phyloP scores from a whole-genome alignment of 2,888 invertebrate species.

The Rhorus exstirpatorius region DNA sequence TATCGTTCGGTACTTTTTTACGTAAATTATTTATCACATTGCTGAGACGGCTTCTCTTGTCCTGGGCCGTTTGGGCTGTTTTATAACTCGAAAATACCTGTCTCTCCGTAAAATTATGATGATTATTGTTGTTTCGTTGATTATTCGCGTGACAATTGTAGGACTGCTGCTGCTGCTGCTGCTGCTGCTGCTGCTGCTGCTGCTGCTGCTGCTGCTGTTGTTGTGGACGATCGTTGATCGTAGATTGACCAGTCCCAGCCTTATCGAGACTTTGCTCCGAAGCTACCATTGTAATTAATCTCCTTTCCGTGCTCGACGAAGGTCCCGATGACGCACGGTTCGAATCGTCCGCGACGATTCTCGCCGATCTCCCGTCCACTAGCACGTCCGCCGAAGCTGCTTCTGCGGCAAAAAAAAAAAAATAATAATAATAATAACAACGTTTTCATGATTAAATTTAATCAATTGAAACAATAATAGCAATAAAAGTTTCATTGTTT shows the following conservation, averaged over 20 bases:
- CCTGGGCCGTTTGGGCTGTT: conserved; percentile 80
- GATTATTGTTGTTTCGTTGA: conserved; percentile 27
- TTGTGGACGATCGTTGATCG: conserved; percentile 77
- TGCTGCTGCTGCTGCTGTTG: conserved; percentile 75
- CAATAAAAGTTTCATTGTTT: background rate
- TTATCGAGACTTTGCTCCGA: conserved; percentile 83
- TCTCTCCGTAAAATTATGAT: conserved; percentile 55
- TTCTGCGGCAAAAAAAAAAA: conserved; percentile 73
- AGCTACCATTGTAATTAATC: conserved; percentile 82
- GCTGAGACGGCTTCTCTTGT: conserved; percentile 83
- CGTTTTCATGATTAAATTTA: background rate
- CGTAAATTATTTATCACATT: conserved; percentile 84
- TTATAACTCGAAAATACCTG: conserved; percentile 61
- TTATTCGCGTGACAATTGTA: conserved; percentile 36
- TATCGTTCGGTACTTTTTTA: conserved; percentile 80
- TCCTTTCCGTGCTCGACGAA: conserved; percentile 71
- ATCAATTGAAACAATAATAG: too few relatives aligned
- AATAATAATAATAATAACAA: conserved; percentile 9
- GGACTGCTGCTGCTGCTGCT: conserved; percentile 30
- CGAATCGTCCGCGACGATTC: conserved; percentile 74
- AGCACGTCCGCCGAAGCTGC: conserved; percentile 78
- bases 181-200: too few relatives aligned
- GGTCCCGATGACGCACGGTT: conserved; percentile 69
- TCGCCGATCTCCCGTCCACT: conserved; percentile 79
- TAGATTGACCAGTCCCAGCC: conserved; percentile 77